Percentiles rank a stretch among this genome's conserved stretches.
Evolutionary conservation across 2,113 vertebrate species (phyloP).

Genomic region (Archocentrus centrarchus): DNA sequence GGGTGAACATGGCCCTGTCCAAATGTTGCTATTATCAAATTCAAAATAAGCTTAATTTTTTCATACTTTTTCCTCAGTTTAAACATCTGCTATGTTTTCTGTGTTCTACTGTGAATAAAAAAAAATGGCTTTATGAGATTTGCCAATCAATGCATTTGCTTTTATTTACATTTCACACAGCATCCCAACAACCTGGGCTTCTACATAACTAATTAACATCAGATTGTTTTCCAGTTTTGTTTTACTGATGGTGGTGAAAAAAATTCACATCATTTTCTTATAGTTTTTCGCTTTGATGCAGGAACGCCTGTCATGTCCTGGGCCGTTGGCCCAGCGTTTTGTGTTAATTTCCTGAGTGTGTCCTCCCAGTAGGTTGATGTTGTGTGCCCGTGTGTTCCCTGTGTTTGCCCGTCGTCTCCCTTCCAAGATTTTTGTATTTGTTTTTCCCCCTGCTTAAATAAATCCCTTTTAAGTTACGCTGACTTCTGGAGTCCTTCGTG

Average conservation of each 20-base stretch:
- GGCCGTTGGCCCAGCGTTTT: no score
- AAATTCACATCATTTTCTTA: not conserved
- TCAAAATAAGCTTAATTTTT: not conserved
- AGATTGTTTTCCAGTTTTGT: not conserved
- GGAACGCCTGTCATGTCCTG: no score
- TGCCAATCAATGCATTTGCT: not conserved
- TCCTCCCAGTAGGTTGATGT: no score
- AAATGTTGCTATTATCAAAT: not conserved
- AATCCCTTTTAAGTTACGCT: no score
- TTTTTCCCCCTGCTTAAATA: no score
- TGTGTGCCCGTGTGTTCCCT: no score
- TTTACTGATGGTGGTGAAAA: not conserved
- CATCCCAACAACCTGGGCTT: not conserved
- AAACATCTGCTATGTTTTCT: not conserved
- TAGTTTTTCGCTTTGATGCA: no score
- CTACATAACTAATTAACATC: not conserved
- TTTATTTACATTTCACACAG: not conserved
- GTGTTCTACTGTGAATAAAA: no score
- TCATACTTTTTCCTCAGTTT: not conserved
- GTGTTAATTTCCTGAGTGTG: no score
- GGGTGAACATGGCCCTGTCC: not conserved
- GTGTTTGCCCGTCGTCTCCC: no score
- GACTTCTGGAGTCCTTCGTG: no score
- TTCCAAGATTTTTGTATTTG: no score
- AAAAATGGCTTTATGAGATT: not conserved